Conservation (phyloP, 2,113 vertebrate species). For the Pluvianellus socialis region DNA sequence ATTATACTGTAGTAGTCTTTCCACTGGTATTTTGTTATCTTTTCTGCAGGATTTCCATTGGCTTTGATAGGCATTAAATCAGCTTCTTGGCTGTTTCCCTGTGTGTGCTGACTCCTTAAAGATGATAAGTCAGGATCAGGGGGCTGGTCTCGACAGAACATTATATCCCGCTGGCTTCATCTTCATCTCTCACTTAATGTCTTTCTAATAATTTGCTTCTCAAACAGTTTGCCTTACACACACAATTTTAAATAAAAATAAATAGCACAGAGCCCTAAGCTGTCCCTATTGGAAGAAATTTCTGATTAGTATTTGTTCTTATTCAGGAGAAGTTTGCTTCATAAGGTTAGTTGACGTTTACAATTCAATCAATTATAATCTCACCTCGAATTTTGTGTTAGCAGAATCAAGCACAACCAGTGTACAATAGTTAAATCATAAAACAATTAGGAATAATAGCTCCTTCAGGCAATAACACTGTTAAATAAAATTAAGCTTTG, state of each 20-base stretch:
- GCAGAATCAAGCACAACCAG: background rate
- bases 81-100: background rate
- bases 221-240: background rate
- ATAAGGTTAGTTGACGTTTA: background rate
- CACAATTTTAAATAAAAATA: background rate
- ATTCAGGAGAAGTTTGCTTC: background rate
- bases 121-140: background rate
- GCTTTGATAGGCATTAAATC: background rate
- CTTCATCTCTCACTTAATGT: background rate
- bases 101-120: background rate
- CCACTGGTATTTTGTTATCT: background rate
- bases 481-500: slow-evolving; percentile 1
- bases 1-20: background rate
- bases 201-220: background rate
- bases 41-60: background rate
- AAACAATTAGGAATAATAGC: background rate
- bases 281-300: background rate
- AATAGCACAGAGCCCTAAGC: background rate
- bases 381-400: background rate
- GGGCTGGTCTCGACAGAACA: background rate
- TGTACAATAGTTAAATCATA: background rate
- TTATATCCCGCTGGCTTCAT: background rate
- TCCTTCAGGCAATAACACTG: slow-evolving; percentile 10
- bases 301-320: background rate
- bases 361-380: background rate